These are phyloP conservation scores for Anas platyrhynchos DNA, from an alignment of 2,113 vertebrate species.

Conservation along the genomic window DNA sequence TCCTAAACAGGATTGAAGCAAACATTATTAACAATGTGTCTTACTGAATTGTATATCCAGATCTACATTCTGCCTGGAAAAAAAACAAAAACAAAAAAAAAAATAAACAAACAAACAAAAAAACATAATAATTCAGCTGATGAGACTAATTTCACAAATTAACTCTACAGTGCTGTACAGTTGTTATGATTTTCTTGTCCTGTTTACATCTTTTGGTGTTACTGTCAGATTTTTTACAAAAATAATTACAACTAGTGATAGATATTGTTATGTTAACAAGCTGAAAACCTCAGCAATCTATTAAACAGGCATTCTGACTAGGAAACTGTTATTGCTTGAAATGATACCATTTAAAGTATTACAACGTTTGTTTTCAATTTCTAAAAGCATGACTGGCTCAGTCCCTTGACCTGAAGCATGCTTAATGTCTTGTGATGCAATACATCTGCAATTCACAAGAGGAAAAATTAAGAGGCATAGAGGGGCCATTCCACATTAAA, in stretches of 20 bases:
- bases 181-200: not conserved
- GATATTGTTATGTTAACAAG: conserved; percentile 22
- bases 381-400: conserved; percentile 76
- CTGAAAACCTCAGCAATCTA: conserved; percentile 71
- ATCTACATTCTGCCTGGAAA: not conserved
- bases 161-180: not conserved
- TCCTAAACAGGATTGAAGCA: not conserved
- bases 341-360: conserved; percentile 73
- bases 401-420: conserved; percentile 77
- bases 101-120: too few relatives aligned
- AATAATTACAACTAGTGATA: conserved; percentile 9
- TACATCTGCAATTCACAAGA: conserved; percentile 73
- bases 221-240: not conserved
- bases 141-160: not conserved
- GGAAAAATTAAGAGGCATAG: conserved; percentile 79
- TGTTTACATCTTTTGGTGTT: not conserved
- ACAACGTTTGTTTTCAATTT: conserved; percentile 88
- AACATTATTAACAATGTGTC: not conserved
- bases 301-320: conserved; percentile 77
- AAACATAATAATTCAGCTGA: not conserved
- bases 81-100: not conserved
- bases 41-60: not conserved
- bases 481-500: conserved; percentile 77
- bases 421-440: conserved; percentile 83
- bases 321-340: conserved; percentile 75